Percentiles rank a stretch among this genome's conserved stretches.
Conservation (phyloP, 2,797 vertebrate species). For the Sciaenops ocellatus region DNA sequence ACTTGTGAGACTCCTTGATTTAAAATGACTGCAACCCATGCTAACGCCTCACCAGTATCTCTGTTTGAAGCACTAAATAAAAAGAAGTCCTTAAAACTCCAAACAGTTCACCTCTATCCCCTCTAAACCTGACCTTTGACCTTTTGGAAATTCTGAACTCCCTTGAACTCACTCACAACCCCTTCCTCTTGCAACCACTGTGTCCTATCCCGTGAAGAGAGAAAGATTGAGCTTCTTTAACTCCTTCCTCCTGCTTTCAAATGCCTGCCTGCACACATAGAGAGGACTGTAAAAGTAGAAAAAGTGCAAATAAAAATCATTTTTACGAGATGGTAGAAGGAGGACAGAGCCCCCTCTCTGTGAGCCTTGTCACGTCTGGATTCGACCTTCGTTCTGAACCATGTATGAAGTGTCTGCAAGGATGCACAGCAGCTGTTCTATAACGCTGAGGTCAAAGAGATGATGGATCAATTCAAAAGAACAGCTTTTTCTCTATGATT, state of each 20-base stretch:
- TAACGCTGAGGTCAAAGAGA: conserved; percentile 11
- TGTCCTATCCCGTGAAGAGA: conserved; percentile 61
- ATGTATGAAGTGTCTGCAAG: conserved; percentile 24
- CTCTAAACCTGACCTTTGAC: conserved; percentile 86
- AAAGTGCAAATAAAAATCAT: conserved; percentile 84
- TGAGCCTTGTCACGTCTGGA: conserved; percentile 58
- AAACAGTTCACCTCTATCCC: conserved; percentile 84
- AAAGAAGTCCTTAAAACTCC: conserved; percentile 84
- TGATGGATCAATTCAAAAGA: neutral
- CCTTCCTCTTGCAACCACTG: conserved; percentile 44
- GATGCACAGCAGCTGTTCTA: conserved; percentile 7
- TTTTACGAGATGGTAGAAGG: conserved; percentile 78
- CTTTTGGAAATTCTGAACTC: conserved; percentile 77
- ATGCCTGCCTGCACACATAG: conserved; percentile 63
- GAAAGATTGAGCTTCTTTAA: conserved; percentile 65
- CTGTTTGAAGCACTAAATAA: conserved; percentile 91
- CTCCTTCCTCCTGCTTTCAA: conserved; percentile 66
- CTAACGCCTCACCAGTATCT: conserved; percentile 86
- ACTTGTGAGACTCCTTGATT: conserved; percentile 25
- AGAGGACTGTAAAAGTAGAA: conserved; percentile 74
- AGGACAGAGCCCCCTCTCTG: conserved; percentile 57
- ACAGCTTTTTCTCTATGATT: neutral
- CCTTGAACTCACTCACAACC: conserved; percentile 62
- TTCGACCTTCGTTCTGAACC: conserved; percentile 47
- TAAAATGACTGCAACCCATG: conserved; percentile 37